A percentile compares a stretch with the other conserved stretches of the same genome.
Evolutionary conservation across 2,113 vertebrate genomes (phyloP).

Genomic region (Clupea harengus): DNA sequence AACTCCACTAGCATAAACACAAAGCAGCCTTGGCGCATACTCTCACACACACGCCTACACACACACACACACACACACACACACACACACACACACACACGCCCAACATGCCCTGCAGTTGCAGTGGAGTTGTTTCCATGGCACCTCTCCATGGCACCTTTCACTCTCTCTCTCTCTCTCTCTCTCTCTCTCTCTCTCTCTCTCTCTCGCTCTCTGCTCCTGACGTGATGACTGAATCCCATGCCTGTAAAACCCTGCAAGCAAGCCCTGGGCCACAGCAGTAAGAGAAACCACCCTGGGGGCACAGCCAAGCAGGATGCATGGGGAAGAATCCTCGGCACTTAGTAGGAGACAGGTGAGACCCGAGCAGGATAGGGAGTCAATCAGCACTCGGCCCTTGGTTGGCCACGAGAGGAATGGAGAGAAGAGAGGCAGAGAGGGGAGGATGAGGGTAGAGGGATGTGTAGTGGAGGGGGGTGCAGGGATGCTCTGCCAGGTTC

Average conservation of each 20-base stretch:
- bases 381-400: background rate
- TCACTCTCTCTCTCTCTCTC: background rate
- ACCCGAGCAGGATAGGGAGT: background rate
- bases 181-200: background rate
- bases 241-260: background rate
- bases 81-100: background rate
- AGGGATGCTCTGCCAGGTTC: background rate
- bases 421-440: background rate
- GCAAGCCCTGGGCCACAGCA: background rate
- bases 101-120: background rate
- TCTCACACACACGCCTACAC: background rate
- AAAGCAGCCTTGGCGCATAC: background rate
- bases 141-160: background rate
- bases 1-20: background rate
- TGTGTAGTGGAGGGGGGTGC: background rate
- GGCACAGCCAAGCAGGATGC: background rate
- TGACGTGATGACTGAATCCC: constrained; percentile 1
- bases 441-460: too few species aligned
- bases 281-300: background rate
- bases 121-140: background rate
- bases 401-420: background rate
- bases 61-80: background rate
- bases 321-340: background rate
- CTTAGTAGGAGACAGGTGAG: constrained; percentile 1
- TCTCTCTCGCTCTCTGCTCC: background rate